These are phyloP conservation scores for Temnopleurus reevesii DNA, from an alignment of 53 echinoderm and acorn worm genomes.

Conservation along the genomic window DNA sequence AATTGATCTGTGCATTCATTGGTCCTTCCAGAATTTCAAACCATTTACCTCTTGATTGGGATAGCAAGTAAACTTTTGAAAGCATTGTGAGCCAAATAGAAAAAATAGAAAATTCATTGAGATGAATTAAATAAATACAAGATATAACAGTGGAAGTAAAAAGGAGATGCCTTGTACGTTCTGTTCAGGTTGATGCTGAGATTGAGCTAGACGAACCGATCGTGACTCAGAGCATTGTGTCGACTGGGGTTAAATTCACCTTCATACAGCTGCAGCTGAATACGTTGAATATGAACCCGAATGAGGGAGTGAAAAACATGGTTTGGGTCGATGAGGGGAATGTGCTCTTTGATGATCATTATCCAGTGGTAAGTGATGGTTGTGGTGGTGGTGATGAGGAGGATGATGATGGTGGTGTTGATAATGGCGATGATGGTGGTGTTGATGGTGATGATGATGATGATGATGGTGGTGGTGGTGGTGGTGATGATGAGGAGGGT, in stretches of 20 bases:
- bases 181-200: conserved; percentile 55
- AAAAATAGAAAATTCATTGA: too few species aligned
- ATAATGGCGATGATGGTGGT: background rate
- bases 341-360: conserved; percentile 72
- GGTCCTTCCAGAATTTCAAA: too few species aligned
- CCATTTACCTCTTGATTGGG: too few species aligned
- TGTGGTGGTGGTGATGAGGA: background rate
- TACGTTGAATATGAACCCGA: conserved; percentile 68
- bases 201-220: conserved; percentile 79
- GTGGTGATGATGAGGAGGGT: background rate
- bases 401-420: background rate
- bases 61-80: too few species aligned
- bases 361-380: conserved; percentile 62
- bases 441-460: background rate
- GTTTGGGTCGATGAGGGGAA: conserved; percentile 88
- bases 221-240: conserved; percentile 81
- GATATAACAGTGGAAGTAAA: too few species aligned
- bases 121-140: too few species aligned
- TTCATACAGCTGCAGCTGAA: conserved; percentile 90
- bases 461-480: background rate
- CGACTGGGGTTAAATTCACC: conserved; percentile 82
- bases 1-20: too few species aligned
- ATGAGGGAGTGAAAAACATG: conserved; percentile 93
- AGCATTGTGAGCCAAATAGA: too few species aligned
- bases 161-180: too few species aligned